Evolutionary conservation across 2,113 vertebrate species (phyloP).

Genomic region (Aphelocoma coerulescens): DNA sequence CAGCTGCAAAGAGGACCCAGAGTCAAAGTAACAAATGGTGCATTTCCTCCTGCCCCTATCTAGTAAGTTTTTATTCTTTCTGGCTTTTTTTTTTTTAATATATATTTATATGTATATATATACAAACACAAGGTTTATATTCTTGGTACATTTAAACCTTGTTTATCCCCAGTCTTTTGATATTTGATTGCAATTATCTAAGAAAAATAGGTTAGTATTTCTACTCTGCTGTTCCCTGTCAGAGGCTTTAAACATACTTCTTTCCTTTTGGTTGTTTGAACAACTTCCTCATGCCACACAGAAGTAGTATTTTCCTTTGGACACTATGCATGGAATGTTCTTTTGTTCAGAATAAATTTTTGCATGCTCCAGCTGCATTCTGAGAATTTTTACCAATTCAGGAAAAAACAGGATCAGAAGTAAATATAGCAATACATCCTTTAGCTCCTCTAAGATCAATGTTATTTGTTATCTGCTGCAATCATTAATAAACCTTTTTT

Average conservation of each 20-base stretch:
- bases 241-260: neutral
- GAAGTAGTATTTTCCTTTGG: neutral
- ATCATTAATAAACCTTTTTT: neutral
- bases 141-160: neutral
- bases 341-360: neutral
- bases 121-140: neutral
- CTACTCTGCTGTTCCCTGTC: neutral
- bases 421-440: neutral
- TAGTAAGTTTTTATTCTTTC: neutral
- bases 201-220: conserved; percentile 1
- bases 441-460: neutral
- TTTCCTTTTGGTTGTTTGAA: neutral
- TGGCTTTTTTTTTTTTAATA: neutral
- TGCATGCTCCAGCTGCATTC: neutral
- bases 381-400: neutral
- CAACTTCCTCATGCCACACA: neutral
- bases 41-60: neutral
- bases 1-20: neutral
- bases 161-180: neutral
- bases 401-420: neutral
- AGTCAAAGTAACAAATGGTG: neutral
- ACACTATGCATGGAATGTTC: neutral
- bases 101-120: neutral
- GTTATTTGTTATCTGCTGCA: neutral
- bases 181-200: neutral